Evolutionary conservation across 1,140 invertebrate species (phyloP).

Genomic region (Drosophila lini): DNA sequence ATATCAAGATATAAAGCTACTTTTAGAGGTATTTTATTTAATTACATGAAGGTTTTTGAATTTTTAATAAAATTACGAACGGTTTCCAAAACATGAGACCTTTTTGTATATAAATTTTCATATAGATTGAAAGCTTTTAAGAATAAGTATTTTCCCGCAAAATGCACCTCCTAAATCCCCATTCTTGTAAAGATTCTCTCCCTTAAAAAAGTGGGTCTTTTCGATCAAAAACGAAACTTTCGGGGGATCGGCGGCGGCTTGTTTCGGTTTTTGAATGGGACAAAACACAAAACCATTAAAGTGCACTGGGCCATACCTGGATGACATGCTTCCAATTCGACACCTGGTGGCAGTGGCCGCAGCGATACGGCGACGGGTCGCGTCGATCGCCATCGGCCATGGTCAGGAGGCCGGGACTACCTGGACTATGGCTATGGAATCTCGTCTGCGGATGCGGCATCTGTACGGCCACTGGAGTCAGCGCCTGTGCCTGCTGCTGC

Average conservation of each 20-base stretch:
- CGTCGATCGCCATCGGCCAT: slow-evolving; percentile 78
- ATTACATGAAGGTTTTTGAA: too few relatives aligned
- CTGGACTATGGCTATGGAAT: slow-evolving; percentile 72
- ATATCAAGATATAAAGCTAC: too few relatives aligned
- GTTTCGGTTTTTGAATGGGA: slow-evolving; percentile 64
- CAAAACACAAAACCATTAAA: slow-evolving; percentile 75
- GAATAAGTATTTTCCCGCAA: background rate
- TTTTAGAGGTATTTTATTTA: too few relatives aligned
- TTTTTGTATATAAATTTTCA: too few relatives aligned
- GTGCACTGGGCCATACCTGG: slow-evolving; percentile 86
- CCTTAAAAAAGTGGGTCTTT: background rate
- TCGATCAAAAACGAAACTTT: slow-evolving; percentile 21
- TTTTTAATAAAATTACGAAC: too few relatives aligned
- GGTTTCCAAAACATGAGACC: too few relatives aligned
- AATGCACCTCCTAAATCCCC: background rate
- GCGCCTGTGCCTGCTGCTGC: slow-evolving; percentile 24
- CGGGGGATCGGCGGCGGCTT: slow-evolving; percentile 20
- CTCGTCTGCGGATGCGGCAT: slow-evolving; percentile 49
- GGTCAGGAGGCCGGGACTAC: slow-evolving; percentile 76
- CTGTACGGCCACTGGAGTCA: slow-evolving; percentile 10
- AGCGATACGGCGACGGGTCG: slow-evolving; percentile 87
- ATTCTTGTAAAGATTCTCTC: background rate
- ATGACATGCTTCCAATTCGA: slow-evolving; percentile 93
- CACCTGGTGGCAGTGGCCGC: slow-evolving; percentile 90
- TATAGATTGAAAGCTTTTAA: too few relatives aligned